A percentile compares a stretch with the other conserved stretches of the same genome.
These are phyloP conservation scores for Laspeyria flexula DNA, from an alignment of 2,888 invertebrate species.

Conservation along the genomic window DNA sequence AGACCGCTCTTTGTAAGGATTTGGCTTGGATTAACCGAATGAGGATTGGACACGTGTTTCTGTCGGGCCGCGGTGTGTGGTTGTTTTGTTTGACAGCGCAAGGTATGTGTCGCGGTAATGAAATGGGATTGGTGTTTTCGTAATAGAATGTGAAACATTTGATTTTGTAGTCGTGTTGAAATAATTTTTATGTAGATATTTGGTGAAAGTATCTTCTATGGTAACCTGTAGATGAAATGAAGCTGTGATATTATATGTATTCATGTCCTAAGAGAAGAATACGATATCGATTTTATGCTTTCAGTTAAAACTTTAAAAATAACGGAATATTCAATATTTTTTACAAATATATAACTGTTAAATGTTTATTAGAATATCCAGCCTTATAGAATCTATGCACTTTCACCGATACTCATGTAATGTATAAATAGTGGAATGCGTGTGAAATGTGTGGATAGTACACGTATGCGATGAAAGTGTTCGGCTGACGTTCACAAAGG, in stretches of 20 bases:
- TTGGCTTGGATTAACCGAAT: slow-evolving; percentile 63
- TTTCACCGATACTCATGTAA: slow-evolving; percentile 27
- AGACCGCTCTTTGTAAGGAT: slow-evolving; percentile 67
- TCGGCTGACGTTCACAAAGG: slow-evolving; percentile 22
- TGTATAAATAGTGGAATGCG: slow-evolving; percentile 46
- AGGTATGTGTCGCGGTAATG: not conserved
- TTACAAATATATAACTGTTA: too few relatives aligned
- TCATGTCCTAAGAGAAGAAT: too few relatives aligned
- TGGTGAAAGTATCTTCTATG: too few relatives aligned
- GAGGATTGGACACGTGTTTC: slow-evolving; percentile 36
- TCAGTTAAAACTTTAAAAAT: too few relatives aligned
- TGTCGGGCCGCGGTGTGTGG: not conserved
- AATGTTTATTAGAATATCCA: slow-evolving; percentile 15
- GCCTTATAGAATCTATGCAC: slow-evolving; percentile 9
- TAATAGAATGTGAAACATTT: not conserved
- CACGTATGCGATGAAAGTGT: slow-evolving; percentile 18
- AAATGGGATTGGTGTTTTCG: not conserved
- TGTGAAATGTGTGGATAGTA: slow-evolving; percentile 38
- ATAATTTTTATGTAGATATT: too few relatives aligned
- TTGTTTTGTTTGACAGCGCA: slow-evolving; percentile 1
- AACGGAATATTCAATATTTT: too few relatives aligned
- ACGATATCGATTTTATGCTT: too few relatives aligned
- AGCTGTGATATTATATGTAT: too few relatives aligned
- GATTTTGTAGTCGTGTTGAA: too few relatives aligned
- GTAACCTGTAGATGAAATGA: too few relatives aligned